phyloP scores from a whole-genome alignment of 2,113 vertebrate genomes.

The Abramis brama region DNA sequence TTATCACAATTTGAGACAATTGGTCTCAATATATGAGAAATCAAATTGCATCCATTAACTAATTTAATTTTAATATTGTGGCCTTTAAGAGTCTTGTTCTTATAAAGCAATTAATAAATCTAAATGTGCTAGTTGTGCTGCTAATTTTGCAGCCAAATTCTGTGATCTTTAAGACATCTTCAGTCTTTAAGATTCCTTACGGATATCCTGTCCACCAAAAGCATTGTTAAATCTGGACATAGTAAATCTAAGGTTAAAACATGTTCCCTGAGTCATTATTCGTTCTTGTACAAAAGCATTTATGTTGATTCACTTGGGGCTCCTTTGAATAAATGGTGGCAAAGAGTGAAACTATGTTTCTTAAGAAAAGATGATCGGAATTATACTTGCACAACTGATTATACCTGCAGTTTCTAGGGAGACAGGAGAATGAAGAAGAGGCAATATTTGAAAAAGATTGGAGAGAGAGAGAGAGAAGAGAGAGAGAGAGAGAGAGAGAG shows the following conservation, averaged over 20 bases:
- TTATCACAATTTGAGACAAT: not conserved
- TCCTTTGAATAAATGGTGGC: slow-evolving; percentile 7
- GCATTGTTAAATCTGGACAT: slow-evolving; percentile 2
- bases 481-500: not conserved
- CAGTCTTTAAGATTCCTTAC: not conserved
- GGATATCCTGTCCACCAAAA: not conserved
- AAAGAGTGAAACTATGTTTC: slow-evolving; percentile 52
- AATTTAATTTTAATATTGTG: not conserved
- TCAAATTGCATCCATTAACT: too few species aligned
- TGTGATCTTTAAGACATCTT: not conserved
- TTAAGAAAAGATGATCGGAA: slow-evolving; percentile 54
- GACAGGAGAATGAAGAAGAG: slow-evolving; percentile 75
- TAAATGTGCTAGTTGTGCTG: not conserved
- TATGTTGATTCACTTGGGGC: not conserved
- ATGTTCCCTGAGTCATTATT: not conserved
- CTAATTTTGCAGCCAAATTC: not conserved
- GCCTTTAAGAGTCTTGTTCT: not conserved
- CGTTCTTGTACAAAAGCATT: not conserved
- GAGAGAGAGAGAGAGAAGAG: slow-evolving; percentile 67
- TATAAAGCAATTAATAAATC: not conserved
- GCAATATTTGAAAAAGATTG: slow-evolving; percentile 73
- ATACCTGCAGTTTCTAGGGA: slow-evolving; percentile 82
- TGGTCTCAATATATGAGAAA: too few species aligned
- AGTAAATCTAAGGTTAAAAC: slow-evolving; percentile 19
- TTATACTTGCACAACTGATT: slow-evolving; percentile 80